These are phyloP conservation scores for Euleptes europaea DNA, from an alignment of 2,113 vertebrate genomes.

Conservation along the genomic window DNA sequence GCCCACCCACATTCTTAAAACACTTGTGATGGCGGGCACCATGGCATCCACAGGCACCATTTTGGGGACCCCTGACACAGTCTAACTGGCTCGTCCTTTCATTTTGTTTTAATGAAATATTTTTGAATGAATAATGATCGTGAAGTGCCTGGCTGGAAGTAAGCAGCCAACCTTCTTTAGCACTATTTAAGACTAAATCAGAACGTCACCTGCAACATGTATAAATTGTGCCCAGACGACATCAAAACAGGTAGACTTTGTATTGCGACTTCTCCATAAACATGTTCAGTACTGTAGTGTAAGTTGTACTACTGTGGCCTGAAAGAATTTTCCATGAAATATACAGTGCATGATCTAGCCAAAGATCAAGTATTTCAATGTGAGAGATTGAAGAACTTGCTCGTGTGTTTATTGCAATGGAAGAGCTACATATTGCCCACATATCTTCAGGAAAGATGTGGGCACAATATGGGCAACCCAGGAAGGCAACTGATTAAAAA, in stretches of 20 bases:
- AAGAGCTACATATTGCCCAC: too few species aligned
- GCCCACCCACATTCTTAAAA: too few species aligned
- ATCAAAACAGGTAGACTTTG: background rate
- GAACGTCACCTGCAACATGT: background rate
- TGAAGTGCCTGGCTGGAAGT: background rate
- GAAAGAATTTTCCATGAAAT: background rate
- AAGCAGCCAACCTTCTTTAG: background rate
- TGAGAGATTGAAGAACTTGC: background rate
- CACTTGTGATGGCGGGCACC: too few species aligned
- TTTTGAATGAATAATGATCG: background rate
- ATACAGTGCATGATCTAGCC: background rate
- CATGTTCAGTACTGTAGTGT: background rate
- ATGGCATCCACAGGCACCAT: too few species aligned
- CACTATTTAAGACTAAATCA: background rate
- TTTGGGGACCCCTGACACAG: too few species aligned
- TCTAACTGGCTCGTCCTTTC: background rate
- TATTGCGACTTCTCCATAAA: background rate
- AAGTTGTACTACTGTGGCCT: background rate
- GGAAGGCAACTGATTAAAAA: too few species aligned
- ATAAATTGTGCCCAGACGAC: background rate
- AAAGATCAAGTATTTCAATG: background rate
- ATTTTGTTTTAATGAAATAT: background rate
- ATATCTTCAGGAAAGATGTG: too few species aligned
- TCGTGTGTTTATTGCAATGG: background rate
- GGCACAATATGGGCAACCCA: too few species aligned